These are phyloP conservation scores for Andrena praecox DNA, from an alignment of 2,888 invertebrate genomes.

Conservation along the genomic window DNA sequence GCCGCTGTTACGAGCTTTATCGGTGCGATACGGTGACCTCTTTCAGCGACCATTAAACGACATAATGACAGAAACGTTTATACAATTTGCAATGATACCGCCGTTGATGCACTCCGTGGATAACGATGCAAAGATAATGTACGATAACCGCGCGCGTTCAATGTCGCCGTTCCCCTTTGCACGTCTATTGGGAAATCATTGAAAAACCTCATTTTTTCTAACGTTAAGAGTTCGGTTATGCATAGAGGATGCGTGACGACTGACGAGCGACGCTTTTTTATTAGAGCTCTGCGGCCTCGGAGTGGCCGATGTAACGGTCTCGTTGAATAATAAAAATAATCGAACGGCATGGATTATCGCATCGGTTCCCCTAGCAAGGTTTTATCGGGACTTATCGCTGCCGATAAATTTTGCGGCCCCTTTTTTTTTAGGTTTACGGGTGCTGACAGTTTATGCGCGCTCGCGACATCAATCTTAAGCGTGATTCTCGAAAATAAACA, in stretches of 20 bases:
- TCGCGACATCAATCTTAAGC: background rate
- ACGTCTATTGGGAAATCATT: background rate
- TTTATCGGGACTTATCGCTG: background rate
- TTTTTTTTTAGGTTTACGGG: background rate
- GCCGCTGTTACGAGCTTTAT: background rate
- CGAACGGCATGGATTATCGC: background rate
- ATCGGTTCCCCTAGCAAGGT: background rate
- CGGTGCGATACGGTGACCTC: background rate
- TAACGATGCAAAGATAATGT: background rate
- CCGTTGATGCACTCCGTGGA: background rate
- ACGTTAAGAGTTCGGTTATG: no score
- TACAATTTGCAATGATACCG: conserved; percentile 10
- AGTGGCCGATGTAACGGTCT: background rate
- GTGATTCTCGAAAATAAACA: conserved; percentile 26
- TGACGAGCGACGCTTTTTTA: no score
- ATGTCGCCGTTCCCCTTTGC: background rate
- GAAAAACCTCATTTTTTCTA: no score
- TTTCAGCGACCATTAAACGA: conserved; percentile 19
- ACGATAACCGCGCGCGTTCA: background rate
- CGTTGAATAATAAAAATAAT: background rate
- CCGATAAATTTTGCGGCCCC: background rate
- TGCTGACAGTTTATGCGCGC: background rate
- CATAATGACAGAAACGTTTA: conserved; percentile 5
- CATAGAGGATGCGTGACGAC: no score
- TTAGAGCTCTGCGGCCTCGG: background rate